A percentile compares a stretch with the other conserved stretches of the same genome.
phyloP scores from a whole-genome alignment of 2,113 vertebrate genomes.

The Tragelaphus scriptus region DNA sequence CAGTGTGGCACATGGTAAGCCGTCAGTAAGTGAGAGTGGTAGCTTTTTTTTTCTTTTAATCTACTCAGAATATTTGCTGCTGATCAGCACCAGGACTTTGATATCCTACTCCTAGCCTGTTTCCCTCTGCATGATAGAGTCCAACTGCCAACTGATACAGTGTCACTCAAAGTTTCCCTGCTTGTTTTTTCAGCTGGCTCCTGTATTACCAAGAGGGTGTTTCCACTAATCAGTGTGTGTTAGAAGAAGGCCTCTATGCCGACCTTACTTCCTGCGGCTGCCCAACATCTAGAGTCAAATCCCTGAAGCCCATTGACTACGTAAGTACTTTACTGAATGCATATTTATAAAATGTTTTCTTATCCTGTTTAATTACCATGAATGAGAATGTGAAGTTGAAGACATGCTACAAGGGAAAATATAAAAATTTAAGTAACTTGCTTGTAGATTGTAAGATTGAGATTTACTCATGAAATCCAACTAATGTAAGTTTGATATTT shows the following conservation, averaged over 20 bases:
- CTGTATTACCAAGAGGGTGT: constrained; percentile 82
- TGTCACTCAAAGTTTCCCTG: constrained; percentile 24
- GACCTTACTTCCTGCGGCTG: constrained; percentile 88
- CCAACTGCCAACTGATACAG: constrained; percentile 24
- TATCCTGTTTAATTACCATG: neutral
- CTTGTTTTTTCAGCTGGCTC: constrained; percentile 84
- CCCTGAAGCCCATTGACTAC: constrained; percentile 86
- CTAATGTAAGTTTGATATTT: neutral
- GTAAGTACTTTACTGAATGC: constrained; percentile 76
- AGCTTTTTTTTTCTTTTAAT: neutral
- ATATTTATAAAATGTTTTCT: constrained; percentile 15
- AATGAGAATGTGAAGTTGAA: neutral
- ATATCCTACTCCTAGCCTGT: rapidly evolving
- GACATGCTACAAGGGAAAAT: neutral
- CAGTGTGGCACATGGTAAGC: neutral
- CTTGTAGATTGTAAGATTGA: neutral
- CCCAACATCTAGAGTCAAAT: constrained; percentile 79
- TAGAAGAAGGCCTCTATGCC: constrained; percentile 88
- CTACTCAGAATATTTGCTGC: neutral
- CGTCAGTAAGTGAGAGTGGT: neutral
- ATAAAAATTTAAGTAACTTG: neutral
- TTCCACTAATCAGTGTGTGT: constrained; percentile 83
- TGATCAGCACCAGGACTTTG: neutral
- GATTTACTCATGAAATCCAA: neutral
- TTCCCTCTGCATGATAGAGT: neutral